These are phyloP conservation scores for Petrocephalus schoutedeni DNA, from an alignment of 2,797 vertebrate genomes.

Conservation along the genomic window DNA sequence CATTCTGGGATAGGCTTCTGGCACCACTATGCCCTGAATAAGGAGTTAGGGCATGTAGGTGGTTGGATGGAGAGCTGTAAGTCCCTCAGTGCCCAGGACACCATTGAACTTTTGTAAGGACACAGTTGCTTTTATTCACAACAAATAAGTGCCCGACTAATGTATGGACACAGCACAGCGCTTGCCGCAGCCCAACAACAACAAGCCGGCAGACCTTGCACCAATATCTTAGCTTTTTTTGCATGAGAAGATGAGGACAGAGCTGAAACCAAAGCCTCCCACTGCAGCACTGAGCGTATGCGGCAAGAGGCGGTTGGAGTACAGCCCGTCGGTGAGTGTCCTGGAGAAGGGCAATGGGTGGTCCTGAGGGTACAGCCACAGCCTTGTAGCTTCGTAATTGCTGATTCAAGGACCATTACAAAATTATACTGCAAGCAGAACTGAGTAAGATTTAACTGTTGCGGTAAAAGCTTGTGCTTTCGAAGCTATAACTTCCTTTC, in stretches of 20 bases:
- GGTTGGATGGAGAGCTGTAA: not conserved
- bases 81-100: not conserved
- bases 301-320: not conserved
- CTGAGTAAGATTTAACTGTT: not conserved
- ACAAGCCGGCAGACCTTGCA: not conserved
- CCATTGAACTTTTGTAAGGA: not conserved
- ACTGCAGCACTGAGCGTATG: not conserved
- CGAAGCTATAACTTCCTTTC: not conserved
- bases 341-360: not conserved
- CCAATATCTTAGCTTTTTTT: not conserved
- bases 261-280: not conserved
- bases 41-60: not conserved
- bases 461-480: not conserved
- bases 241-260: not conserved
- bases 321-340: not conserved
- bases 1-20: not conserved
- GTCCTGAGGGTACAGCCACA: not conserved
- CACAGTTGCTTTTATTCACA: not conserved
- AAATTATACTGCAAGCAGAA: not conserved
- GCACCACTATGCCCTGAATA: not conserved
- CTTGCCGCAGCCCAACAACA: not conserved
- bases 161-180: not conserved
- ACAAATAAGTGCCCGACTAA: not conserved
- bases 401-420: not conserved
- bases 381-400: not conserved